Conservation (phyloP, 2,888 invertebrate genomes). For the Cabera pusaria region DNA sequence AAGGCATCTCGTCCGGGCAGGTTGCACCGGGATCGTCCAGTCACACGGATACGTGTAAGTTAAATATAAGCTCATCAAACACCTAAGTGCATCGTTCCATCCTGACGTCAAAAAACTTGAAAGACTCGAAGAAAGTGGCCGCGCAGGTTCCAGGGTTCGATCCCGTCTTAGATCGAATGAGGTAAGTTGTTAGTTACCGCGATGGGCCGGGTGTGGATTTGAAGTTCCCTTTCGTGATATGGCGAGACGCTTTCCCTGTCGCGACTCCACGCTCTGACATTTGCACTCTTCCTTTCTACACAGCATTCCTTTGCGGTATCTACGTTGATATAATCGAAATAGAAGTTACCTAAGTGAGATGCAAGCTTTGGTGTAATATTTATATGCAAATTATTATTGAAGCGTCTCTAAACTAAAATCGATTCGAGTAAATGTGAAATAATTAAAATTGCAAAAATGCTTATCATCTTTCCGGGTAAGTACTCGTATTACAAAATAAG, state of each 20-base stretch:
- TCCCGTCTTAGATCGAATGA: constrained; percentile 59
- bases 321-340: constrained; percentile 19
- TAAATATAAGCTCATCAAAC: constrained; percentile 42
- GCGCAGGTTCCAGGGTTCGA: constrained; percentile 58
- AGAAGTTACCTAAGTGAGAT: constrained; percentile 2
- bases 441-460: too few relatives aligned
- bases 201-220: constrained; percentile 59
- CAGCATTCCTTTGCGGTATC: constrained; percentile 48
- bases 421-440: too few relatives aligned
- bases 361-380: too few relatives aligned
- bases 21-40: constrained; percentile 45
- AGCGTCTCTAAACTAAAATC: too few relatives aligned
- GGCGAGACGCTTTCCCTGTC: constrained; percentile 73
- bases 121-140: constrained; percentile 66
- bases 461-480: constrained; percentile 53
- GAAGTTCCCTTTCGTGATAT: constrained; percentile 78
- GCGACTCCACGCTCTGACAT: constrained; percentile 69
- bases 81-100: constrained; percentile 39
- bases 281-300: constrained; percentile 80
- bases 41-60: constrained; percentile 44
- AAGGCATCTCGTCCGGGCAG: constrained; percentile 40
- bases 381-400: too few relatives aligned
- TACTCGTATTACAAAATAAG: constrained; percentile 65
- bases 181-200: constrained; percentile 56
- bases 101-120: constrained; percentile 59